A percentile compares a stretch with the other conserved stretches of the same genome.
Evolutionary conservation across 2,888 invertebrate species (phyloP).

Genomic region (Xylota sylvarum): DNA sequence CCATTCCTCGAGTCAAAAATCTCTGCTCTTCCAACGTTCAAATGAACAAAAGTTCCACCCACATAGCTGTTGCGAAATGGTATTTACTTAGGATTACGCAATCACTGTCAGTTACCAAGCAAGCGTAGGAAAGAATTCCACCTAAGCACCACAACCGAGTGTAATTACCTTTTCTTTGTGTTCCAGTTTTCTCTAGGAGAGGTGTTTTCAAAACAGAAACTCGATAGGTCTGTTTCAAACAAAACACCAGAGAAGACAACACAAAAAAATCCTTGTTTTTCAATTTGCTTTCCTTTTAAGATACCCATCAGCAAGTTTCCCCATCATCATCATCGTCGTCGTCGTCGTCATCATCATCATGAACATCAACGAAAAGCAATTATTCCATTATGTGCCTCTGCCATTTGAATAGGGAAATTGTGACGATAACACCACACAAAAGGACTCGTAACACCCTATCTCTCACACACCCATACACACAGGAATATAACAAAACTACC

Average conservation of each 20-base stretch:
- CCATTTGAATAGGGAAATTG: conserved; percentile 60
- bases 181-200: background rate
- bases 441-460: conserved; percentile 37
- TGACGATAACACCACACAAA: conserved; percentile 60
- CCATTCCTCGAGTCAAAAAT: background rate
- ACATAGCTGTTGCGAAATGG: background rate
- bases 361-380: conserved; percentile 65
- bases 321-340: conserved; percentile 38
- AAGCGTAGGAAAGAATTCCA: background rate
- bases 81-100: conserved; percentile 23
- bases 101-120: conserved; percentile 37
- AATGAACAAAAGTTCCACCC: background rate
- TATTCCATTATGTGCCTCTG: conserved; percentile 70
- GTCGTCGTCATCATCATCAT: conserved; percentile 39
- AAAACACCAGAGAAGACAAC: conserved; percentile 3
- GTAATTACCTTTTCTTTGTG: conserved; percentile 34
- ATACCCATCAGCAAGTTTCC: conserved; percentile 51
- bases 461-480: conserved; percentile 15
- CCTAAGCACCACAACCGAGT: conserved; percentile 19
- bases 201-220: conserved; percentile 33
- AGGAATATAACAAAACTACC: conserved; percentile 44
- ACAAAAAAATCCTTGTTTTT: conserved; percentile 19
- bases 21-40: background rate
- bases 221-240: conserved; percentile 24
- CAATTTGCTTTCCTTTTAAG: conserved; percentile 51